A percentile compares a stretch with the other conserved stretches of the same genome.
Evolutionary conservation across 1,140 invertebrate genomes (phyloP).

Genomic region (Caligus rogercresseyi): DNA sequence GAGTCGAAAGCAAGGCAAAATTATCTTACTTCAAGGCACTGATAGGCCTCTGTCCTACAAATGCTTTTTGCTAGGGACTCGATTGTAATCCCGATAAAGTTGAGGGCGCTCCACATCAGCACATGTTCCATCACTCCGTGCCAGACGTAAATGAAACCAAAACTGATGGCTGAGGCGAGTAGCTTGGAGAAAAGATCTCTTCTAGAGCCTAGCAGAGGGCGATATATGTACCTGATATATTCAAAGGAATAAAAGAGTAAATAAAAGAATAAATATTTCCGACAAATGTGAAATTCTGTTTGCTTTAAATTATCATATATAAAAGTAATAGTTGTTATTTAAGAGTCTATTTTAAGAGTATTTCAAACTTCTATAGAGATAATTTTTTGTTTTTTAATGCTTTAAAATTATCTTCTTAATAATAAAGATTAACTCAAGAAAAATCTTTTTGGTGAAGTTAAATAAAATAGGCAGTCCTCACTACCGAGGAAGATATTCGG

Average conservation of each 20-base stretch:
- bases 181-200: slow-evolving; percentile 39
- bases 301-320: too few relatives aligned
- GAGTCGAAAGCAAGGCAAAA: not conserved
- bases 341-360: too few relatives aligned
- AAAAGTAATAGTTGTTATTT: too few relatives aligned
- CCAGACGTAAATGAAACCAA: slow-evolving; percentile 72
- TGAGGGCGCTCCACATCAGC: slow-evolving; percentile 62
- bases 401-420: too few relatives aligned
- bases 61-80: slow-evolving; percentile 35
- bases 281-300: too few relatives aligned
- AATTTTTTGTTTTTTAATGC: too few relatives aligned
- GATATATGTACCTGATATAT: slow-evolving; percentile 59
- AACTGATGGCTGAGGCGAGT: slow-evolving; percentile 54
- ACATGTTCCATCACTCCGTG: slow-evolving; percentile 59
- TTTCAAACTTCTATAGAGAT: too few relatives aligned
- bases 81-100: slow-evolving; percentile 53
- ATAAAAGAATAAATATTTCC: too few relatives aligned
- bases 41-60: not conserved
- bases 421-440: too few relatives aligned
- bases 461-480: too few relatives aligned
- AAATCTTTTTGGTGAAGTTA: too few relatives aligned
- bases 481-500: too few relatives aligned
- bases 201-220: slow-evolving; percentile 40
- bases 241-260: not conserved
- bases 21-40: slow-evolving; percentile 3